These are phyloP conservation scores for Chamaea fasciata DNA, from an alignment of 2,113 vertebrate genomes.

Conservation along the genomic window DNA sequence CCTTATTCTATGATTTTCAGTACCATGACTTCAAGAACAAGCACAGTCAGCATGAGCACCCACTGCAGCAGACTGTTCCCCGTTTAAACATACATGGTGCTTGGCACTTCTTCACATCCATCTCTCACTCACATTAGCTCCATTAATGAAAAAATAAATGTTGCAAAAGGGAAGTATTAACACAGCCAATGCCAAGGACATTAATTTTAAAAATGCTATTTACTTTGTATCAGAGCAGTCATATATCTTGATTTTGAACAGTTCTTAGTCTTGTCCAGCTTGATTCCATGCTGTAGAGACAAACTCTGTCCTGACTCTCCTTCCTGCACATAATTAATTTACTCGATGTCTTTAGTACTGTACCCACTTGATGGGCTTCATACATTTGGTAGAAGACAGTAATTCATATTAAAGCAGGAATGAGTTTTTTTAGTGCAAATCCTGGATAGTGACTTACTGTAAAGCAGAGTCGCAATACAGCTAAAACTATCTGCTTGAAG, in stretches of 20 bases:
- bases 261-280: neutral
- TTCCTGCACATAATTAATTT: conserved; percentile 1
- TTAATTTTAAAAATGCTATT: conserved; percentile 45
- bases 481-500: neutral
- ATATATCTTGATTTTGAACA: conserved; percentile 7
- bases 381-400: neutral
- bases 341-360: neutral
- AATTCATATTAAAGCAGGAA: neutral
- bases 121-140: neutral
- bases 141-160: conserved; percentile 55
- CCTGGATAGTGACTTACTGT: neutral
- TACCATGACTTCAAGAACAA: neutral
- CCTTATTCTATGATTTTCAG: neutral
- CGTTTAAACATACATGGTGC: neutral
- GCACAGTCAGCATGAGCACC: neutral
- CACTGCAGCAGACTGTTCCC: neutral
- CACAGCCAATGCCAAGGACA: neutral
- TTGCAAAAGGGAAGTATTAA: conserved; percentile 53
- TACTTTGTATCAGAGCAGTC: conserved; percentile 2
- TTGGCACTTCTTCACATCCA: conserved; percentile 8
- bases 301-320: neutral
- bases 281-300: neutral
- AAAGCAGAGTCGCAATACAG: neutral
- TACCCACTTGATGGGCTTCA: neutral
- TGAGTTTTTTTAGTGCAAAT: neutral